These are phyloP conservation scores for Chelonoidis abingdonii DNA, from an alignment of 2,113 vertebrate genomes.

Conservation along the genomic window DNA sequence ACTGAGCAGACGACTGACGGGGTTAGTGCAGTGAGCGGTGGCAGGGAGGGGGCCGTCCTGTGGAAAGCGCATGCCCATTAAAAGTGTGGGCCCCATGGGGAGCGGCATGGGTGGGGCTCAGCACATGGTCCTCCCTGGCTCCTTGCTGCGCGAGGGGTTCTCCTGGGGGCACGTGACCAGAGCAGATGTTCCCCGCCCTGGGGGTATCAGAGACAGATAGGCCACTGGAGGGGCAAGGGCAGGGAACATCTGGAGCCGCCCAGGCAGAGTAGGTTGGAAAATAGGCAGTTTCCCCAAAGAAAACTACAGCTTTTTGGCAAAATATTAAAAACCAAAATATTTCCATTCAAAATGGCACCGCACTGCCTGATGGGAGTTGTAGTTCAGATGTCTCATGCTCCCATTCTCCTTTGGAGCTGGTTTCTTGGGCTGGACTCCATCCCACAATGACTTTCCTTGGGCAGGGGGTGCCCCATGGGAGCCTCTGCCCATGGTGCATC, in stretches of 20 bases:
- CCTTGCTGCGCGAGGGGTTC: background rate
- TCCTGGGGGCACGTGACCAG: background rate
- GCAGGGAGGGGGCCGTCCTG: background rate
- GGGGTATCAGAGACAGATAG: background rate
- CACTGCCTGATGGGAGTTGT: background rate
- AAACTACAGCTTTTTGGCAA: background rate
- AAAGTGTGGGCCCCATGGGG: background rate
- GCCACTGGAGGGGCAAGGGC: background rate
- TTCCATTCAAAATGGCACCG: background rate
- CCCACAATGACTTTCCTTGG: background rate
- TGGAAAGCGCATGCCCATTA: background rate
- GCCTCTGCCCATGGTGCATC: background rate
- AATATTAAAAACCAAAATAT: background rate
- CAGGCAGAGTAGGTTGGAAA: background rate
- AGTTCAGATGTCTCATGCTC: background rate
- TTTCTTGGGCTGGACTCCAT: background rate
- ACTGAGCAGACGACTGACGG: background rate
- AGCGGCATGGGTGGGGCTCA: background rate
- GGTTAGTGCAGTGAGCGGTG: slow-evolving; percentile 4
- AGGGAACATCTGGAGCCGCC: background rate
- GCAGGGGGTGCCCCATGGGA: background rate
- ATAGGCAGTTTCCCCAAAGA: background rate
- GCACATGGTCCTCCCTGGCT: no score
- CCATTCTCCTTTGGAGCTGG: background rate
- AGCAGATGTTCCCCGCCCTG: background rate